A percentile compares a stretch with the other conserved stretches of the same genome.
Evolutionary conservation across 2,797 vertebrate genomes (phyloP).

Genomic region (Dryobates pubescens): DNA sequence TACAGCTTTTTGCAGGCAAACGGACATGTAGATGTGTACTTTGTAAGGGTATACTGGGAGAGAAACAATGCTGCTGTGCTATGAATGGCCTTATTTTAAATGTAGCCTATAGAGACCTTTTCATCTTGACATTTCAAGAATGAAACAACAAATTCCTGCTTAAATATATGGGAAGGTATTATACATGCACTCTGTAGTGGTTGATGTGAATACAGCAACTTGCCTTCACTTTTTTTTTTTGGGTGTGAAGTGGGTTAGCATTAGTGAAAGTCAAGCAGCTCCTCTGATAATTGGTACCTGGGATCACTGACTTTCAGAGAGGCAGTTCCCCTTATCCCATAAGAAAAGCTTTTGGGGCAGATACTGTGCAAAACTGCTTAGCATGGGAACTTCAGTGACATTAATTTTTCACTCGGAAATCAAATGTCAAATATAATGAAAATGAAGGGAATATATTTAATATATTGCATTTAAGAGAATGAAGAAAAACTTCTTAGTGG

Average conservation of each 20-base stretch:
- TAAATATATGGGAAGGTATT: neutral
- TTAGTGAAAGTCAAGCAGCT: neutral
- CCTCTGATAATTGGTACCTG: neutral
- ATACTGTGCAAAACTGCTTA: neutral
- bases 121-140: neutral
- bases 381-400: neutral
- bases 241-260: neutral
- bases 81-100: neutral
- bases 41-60: neutral
- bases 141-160: neutral
- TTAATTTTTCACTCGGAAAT: neutral
- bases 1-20: neutral
- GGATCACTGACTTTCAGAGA: neutral
- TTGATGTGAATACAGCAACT: neutral
- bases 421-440: accelerated
- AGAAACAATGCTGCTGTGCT: neutral
- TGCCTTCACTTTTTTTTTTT: neutral
- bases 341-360: neutral
- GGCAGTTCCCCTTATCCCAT: neutral
- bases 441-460: neutral
- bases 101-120: neutral
- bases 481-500: neutral
- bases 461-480: neutral
- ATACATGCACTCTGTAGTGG: neutral
- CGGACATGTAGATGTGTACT: neutral